Evolutionary conservation across 2,113 vertebrate species (phyloP), one percentile per base, ranked within the genome.

Genomic region (Corvus cornix): DNA sequence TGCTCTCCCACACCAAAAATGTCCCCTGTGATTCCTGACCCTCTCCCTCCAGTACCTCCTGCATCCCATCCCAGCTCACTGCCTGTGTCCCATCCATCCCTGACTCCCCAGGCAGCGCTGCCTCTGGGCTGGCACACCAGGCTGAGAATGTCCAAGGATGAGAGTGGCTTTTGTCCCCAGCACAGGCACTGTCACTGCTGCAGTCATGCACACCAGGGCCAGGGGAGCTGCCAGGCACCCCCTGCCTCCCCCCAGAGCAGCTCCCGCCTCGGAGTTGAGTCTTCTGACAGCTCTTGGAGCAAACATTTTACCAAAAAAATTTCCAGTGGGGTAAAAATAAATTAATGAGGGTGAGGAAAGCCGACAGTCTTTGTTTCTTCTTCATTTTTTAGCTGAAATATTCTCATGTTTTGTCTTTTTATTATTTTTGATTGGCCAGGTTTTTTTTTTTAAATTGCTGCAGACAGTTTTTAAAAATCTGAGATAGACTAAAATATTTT

Each of bases 111-210:
- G 13, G 33, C 56, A 70, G 58, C 0, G 0, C 19, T 17, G 21
- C 17, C 21, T 31, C 62, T 1, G 1, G 5, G 37, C 1, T 1
- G 46, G 27, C 26, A 24, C 33, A 3, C 3, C 1, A 0, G n/a
- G 26, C 14, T 51, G 35, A 1, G 11, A 4, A 30, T 4, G 26
- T 14, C 39, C 39, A 27, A 53, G 75, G 75, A 5, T 23, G 39
- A 27, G 37, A 60, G n/a, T 66, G 80, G n/a, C 13, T 58, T 16
- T 9, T 43, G 41, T 83, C 82, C 77, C 64, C 69, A 30, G 16
- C 6, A 0, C 0, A 0, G 44, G 17, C 62, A 13, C 39, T 52
- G 68, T 16, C 90, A n/a, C 43, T 0, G 2, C 66, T 12, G 2
- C 53, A 23, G 48, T 59, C 9, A 0, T 7, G 24, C 46, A 3